phyloP scores from a whole-genome alignment of 2,113 vertebrate species.

The Thermophis baileyi region DNA sequence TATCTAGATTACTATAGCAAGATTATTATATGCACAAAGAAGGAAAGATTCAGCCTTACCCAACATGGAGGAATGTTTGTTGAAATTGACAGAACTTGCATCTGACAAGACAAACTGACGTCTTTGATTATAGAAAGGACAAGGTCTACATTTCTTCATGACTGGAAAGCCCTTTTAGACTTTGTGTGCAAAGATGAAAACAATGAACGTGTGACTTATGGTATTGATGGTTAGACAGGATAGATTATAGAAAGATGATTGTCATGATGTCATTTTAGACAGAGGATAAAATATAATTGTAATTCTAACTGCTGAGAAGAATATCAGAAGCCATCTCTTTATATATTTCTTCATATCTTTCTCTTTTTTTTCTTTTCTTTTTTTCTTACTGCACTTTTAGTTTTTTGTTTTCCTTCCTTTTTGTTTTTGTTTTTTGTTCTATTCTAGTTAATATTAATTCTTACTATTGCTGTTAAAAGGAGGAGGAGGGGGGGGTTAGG shows the following conservation, averaged over 20 bases:
- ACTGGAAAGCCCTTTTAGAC: background rate
- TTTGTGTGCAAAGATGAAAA: background rate
- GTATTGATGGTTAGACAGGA: background rate
- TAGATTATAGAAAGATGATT: background rate
- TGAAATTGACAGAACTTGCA: background rate
- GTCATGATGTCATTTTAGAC: background rate
- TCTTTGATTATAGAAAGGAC: background rate
- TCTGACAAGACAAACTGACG: background rate
- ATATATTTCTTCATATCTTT: background rate
- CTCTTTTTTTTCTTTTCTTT: background rate
- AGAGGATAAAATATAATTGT: background rate
- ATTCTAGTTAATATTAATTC: background rate
- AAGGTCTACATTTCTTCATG: background rate
- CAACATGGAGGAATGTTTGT: background rate
- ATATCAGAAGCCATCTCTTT: background rate
- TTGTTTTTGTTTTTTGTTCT: background rate
- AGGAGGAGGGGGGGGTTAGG: background rate
- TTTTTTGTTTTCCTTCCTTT: background rate
- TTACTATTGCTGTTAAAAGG: background rate
- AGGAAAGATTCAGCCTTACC: background rate
- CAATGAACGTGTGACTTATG: background rate
- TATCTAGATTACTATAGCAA: background rate
- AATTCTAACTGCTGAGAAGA: background rate
- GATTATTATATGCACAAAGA: background rate
- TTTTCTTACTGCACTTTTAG: background rate